Conservation (phyloP, 2,113 vertebrate genomes). For the Anthoscopus minutus region DNA sequence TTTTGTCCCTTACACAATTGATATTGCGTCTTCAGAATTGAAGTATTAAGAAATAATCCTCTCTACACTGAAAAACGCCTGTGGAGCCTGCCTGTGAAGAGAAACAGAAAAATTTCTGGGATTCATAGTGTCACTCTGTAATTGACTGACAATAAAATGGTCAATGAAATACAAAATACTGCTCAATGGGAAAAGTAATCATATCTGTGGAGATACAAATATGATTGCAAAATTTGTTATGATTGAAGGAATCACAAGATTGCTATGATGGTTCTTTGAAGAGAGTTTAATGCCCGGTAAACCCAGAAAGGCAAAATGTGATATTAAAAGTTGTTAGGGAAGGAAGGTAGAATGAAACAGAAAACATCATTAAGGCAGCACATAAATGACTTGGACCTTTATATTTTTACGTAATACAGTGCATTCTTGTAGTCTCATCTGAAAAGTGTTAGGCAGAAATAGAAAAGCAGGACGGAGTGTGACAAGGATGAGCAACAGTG, state of each 20-base stretch:
- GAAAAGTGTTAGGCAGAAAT: neutral
- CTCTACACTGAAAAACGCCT: neutral
- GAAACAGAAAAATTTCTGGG: neutral
- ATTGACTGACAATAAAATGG: neutral
- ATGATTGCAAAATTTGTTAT: neutral
- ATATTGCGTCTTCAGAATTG: neutral
- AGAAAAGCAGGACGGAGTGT: neutral
- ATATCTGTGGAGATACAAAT: neutral
- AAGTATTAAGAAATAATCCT: neutral
- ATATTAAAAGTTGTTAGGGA: neutral
- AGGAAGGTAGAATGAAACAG: neutral
- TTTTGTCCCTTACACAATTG: neutral
- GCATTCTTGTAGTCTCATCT: neutral
- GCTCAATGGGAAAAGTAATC: neutral
- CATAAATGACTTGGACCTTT: neutral
- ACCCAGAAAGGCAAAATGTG: neutral
- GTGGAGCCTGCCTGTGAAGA: neutral
- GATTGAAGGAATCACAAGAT: rapidly evolving
- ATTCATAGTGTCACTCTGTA: neutral
- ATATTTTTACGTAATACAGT: neutral
- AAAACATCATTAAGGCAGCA: neutral
- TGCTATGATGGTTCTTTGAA: neutral
- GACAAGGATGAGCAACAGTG: neutral
- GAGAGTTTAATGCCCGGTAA: neutral
- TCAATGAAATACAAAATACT: neutral